Evolutionary conservation across 2,888 invertebrate genomes (phyloP).

Genomic region (Drosophila buzzatii): DNA sequence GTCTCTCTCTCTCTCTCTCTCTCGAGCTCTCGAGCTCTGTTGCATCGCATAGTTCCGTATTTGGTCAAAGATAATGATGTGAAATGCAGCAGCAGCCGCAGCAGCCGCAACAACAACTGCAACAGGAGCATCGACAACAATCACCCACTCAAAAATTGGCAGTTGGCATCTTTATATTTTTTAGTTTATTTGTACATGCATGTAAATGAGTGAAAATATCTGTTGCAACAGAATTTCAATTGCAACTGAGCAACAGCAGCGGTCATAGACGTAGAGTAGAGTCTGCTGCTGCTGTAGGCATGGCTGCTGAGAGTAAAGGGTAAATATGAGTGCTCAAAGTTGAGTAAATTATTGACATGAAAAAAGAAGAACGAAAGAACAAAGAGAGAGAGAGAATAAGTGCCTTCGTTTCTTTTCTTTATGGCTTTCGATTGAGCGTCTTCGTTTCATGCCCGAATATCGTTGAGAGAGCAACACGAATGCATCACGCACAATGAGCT

Average conservation of each 20-base stretch:
- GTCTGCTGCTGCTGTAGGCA: too few relatives aligned
- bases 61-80: constrained; percentile 81
- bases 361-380: too few relatives aligned
- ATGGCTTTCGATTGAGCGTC: too few relatives aligned
- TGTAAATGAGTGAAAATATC: constrained; percentile 79
- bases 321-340: too few relatives aligned
- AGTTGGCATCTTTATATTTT: constrained; percentile 1
- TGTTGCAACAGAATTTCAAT: constrained; percentile 69
- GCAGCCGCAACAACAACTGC: constrained; percentile 32
- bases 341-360: too few relatives aligned
- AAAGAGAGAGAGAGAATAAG: too few relatives aligned
- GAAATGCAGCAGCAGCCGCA: constrained; percentile 57
- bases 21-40: neutral
- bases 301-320: neutral
- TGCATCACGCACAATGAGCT: too few relatives aligned
- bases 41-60: constrained; percentile 72
- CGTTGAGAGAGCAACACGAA: too few relatives aligned
- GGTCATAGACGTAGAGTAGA: constrained; percentile 28
- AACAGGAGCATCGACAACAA: constrained; percentile 58
- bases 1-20: neutral
- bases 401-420: too few relatives aligned
- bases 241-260: constrained; percentile 26
- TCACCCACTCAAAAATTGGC: constrained; percentile 79
- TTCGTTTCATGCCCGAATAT: too few relatives aligned
- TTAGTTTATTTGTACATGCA: constrained; percentile 34